These are phyloP conservation scores for Phoxinus phoxinus DNA, from an alignment of 2,113 vertebrate genomes.

Conservation along the genomic window DNA sequence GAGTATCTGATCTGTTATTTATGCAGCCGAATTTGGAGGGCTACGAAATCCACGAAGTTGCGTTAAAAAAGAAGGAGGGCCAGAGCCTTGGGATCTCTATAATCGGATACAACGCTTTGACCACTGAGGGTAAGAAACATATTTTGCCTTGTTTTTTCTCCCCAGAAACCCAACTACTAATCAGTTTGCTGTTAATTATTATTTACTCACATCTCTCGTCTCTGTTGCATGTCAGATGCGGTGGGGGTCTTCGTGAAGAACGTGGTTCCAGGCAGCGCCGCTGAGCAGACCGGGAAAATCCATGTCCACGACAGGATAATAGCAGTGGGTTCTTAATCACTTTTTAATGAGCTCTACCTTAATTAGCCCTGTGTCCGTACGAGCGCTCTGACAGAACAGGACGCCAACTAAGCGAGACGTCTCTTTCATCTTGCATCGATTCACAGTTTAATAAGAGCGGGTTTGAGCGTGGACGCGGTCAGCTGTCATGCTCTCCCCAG, in stretches of 20 bases:
- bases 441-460: conserved; percentile 14
- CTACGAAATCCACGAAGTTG: conserved; percentile 87
- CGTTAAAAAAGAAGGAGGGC: conserved; percentile 86
- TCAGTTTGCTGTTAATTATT: conserved; percentile 5
- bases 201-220: background rate
- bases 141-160: background rate
- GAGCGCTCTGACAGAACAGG: background rate
- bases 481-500: conserved; percentile 3
- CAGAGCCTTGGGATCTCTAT: conserved; percentile 97
- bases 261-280: conserved; percentile 85
- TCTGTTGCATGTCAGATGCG: conserved; percentile 67
- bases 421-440: conserved; percentile 25
- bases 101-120: conserved; percentile 83
- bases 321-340: conserved; percentile 76
- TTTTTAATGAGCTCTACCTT: conserved; percentile 57
- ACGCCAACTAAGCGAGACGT: conserved; percentile 29
- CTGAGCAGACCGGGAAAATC: conserved; percentile 84
- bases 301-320: conserved; percentile 84
- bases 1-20: conserved; percentile 28
- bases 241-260: conserved; percentile 88
- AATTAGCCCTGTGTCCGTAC: conserved; percentile 42
- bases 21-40: conserved; percentile 77
- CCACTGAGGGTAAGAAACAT: conserved; percentile 77
- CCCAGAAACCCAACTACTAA: background rate
- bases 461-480: background rate